These are phyloP conservation scores for Acleris emargana DNA, from an alignment of 2,888 invertebrate genomes.

Conservation along the genomic window DNA sequence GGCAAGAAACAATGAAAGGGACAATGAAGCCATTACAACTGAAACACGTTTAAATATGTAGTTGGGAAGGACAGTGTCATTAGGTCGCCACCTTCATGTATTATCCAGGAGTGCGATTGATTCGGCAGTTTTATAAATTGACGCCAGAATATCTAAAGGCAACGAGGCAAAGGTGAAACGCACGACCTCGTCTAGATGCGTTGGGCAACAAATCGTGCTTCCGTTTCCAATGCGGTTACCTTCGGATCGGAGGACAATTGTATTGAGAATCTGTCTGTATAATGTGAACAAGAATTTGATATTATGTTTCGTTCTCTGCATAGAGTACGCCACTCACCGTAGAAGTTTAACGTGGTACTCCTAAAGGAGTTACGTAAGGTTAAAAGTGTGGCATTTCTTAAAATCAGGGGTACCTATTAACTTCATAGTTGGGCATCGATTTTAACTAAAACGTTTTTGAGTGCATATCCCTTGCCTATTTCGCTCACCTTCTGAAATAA, in stretches of 20 bases:
- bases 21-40: conserved; percentile 9
- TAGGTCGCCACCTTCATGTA: conserved; percentile 37
- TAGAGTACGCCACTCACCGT: too few relatives aligned
- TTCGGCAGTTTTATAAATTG: conserved; percentile 50
- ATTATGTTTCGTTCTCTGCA: background rate
- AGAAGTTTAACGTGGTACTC: too few relatives aligned
- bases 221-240: conserved; percentile 57
- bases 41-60: conserved; percentile 34
- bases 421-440: too few relatives aligned
- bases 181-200: conserved; percentile 65
- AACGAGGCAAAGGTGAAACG: conserved; percentile 72
- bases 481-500: too few relatives aligned
- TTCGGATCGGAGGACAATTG: conserved; percentile 32
- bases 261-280: conserved; percentile 5
- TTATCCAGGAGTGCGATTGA: conserved; percentile 43
- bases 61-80: conserved; percentile 13
- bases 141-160: conserved; percentile 46
- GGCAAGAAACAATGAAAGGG: conserved; percentile 13
- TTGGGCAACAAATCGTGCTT: conserved; percentile 72
- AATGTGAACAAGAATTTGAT: conserved; percentile 2
- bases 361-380: too few relatives aligned
- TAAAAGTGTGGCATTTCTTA: too few relatives aligned
- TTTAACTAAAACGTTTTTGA: too few relatives aligned
- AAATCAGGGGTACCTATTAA: too few relatives aligned
- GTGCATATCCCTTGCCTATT: too few relatives aligned